A percentile compares a stretch with the other conserved stretches of the same genome.
phyloP scores from a whole-genome alignment of 1,140 invertebrate genomes.

The Aethina tumida region DNA sequence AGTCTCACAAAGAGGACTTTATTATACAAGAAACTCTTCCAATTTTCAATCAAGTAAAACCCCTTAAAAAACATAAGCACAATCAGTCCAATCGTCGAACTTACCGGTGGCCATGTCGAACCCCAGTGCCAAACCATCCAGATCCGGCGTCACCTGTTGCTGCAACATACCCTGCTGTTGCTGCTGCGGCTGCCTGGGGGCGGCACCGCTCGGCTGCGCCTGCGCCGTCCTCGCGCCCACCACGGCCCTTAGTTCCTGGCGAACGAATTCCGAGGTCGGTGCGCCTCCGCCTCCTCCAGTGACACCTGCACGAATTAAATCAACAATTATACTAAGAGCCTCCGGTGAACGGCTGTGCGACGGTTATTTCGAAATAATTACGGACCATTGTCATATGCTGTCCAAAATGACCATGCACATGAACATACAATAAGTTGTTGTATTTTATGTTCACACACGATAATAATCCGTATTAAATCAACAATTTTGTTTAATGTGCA shows the following conservation, averaged over 20 bases:
- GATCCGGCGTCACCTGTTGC: slow-evolving; percentile 38
- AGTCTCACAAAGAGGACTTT: too few relatives aligned
- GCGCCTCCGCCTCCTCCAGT: slow-evolving; percentile 30
- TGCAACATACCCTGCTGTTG: slow-evolving; percentile 20
- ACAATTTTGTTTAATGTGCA: slow-evolving; percentile 2
- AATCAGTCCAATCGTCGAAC: too few relatives aligned
- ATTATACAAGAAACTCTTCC: too few relatives aligned
- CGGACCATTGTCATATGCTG: too few relatives aligned
- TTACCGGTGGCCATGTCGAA: slow-evolving; percentile 60
- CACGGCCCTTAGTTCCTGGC: slow-evolving; percentile 78
- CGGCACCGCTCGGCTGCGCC: slow-evolving; percentile 29
- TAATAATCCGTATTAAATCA: not conserved
- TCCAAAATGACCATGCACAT: too few relatives aligned
- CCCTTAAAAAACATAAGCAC: not conserved
- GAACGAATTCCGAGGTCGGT: slow-evolving; percentile 69
- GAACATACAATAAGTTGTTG: too few relatives aligned
- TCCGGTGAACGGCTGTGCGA: too few relatives aligned
- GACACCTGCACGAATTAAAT: slow-evolving; percentile 11
- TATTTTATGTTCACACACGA: too few relatives aligned
- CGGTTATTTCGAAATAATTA: too few relatives aligned
- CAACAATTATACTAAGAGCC: too few relatives aligned
- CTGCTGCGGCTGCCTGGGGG: slow-evolving; percentile 15
- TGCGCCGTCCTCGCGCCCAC: slow-evolving; percentile 68
- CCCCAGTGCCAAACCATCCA: slow-evolving; percentile 56
- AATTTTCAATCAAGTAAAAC: slow-evolving; percentile 1